Evolutionary conservation across 2,888 invertebrate genomes (phyloP).

Genomic region (Salpingus planirostris): DNA sequence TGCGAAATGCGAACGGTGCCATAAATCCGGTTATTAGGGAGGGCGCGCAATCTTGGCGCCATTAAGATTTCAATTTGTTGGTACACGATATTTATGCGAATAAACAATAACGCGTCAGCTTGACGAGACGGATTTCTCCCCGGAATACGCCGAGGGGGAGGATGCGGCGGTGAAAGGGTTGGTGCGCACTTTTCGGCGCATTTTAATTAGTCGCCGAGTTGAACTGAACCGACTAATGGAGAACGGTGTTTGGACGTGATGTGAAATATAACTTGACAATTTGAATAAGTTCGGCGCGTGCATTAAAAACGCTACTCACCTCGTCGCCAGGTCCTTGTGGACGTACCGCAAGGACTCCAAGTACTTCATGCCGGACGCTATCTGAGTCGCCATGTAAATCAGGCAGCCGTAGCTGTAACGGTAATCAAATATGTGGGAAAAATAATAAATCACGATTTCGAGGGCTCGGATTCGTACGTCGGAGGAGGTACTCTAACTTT

Average conservation of each 20-base stretch:
- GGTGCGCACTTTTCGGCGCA: constrained; percentile 16
- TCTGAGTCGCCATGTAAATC: constrained; percentile 79
- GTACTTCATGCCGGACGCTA: constrained; percentile 86
- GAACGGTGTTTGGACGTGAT: constrained; percentile 23
- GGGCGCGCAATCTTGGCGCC: constrained; percentile 17
- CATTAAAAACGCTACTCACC: constrained; percentile 44
- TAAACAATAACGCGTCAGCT: constrained; percentile 26
- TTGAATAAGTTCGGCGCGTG: constrained; percentile 18
- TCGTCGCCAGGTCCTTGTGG: constrained; percentile 77
- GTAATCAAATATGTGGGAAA: no score
- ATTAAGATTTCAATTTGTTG: constrained; percentile 20
- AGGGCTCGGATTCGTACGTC: neutral
- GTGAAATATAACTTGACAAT: constrained; percentile 23
- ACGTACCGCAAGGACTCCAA: constrained; percentile 77
- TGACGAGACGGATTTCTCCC: constrained; percentile 21
- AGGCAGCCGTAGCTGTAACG: constrained; percentile 73
- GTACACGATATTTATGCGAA: constrained; percentile 23
- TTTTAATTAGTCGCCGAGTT: constrained; percentile 24
- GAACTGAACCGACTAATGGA: constrained; percentile 19
- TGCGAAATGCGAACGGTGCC: constrained; percentile 13
- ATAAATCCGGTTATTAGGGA: constrained; percentile 19
- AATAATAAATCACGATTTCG: neutral
- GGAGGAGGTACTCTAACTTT: neutral
- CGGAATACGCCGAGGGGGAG: no score
- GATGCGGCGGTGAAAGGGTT: constrained; percentile 8